These are phyloP conservation scores for Acanthoscelides obtectus DNA, from an alignment of 2,888 invertebrate species.

Conservation along the genomic window DNA sequence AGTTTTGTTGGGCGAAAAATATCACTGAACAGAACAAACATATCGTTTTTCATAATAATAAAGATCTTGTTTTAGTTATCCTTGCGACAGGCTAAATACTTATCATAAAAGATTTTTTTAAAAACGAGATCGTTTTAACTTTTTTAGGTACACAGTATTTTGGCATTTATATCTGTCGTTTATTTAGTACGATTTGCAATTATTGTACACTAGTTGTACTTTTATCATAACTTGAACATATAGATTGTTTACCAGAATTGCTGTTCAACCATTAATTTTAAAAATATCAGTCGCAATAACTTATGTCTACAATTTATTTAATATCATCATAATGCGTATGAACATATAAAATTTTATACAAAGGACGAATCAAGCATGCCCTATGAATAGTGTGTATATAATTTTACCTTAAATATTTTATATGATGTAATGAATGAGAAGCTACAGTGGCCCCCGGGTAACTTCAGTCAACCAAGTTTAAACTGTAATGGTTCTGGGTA, in stretches of 20 bases:
- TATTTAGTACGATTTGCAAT: neutral
- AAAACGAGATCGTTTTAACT: neutral
- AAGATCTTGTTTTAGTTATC: too few species aligned
- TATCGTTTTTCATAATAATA: too few species aligned
- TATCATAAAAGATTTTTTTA: neutral
- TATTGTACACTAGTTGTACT: neutral
- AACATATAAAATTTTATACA: too few species aligned
- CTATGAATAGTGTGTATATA: too few species aligned
- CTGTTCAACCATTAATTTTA: neutral
- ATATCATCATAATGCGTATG: neutral
- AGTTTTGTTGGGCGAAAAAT: too few species aligned
- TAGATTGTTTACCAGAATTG: neutral
- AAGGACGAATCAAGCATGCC: too few species aligned
- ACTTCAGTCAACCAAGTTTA: too few species aligned
- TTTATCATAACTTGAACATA: neutral
- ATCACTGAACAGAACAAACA: too few species aligned
- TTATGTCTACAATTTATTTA: neutral
- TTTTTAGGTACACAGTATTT: neutral
- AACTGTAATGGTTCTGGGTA: too few species aligned
- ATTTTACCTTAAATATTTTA: too few species aligned
- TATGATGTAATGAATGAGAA: too few species aligned
- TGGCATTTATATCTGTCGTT: neutral
- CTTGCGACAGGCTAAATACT: neutral
- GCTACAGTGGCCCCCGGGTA: too few species aligned
- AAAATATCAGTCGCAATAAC: neutral